phyloP scores from a whole-genome alignment of 92 coral and sea anemone species.

The Diadumene lineata region DNA sequence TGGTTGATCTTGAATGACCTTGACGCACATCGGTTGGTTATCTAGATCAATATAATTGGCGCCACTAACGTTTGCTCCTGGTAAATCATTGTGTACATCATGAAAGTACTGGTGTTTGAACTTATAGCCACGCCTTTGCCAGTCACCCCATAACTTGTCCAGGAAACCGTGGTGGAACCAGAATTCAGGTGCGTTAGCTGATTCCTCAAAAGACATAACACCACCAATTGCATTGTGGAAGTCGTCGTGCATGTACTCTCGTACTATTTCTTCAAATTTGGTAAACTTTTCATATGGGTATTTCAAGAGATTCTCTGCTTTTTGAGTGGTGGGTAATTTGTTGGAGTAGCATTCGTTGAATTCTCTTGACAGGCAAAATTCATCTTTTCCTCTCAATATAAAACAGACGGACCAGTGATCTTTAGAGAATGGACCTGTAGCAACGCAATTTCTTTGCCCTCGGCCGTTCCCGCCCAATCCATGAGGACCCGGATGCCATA shows the following conservation, averaged over 20 bases:
- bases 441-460: slow-evolving; percentile 46
- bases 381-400: slow-evolving; percentile 16
- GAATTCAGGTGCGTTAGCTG: slow-evolving; percentile 86
- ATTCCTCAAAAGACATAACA: slow-evolving; percentile 64
- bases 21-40: slow-evolving; percentile 67
- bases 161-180: slow-evolving; percentile 90
- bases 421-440: slow-evolving; percentile 67
- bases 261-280: slow-evolving; percentile 52
- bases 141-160: slow-evolving; percentile 95
- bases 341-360: slow-evolving; percentile 36
- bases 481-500: slow-evolving; percentile 79
- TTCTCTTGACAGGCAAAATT: slow-evolving; percentile 47
- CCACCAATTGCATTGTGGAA: slow-evolving; percentile 88
- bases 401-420: slow-evolving; percentile 57
- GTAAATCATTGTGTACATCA: slow-evolving; percentile 35
- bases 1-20: slow-evolving; percentile 53
- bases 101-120: slow-evolving; percentile 50
- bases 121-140: slow-evolving; percentile 78
- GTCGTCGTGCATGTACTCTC: slow-evolving; percentile 65
- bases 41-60: slow-evolving; percentile 45
- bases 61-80: slow-evolving; percentile 50
- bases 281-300: slow-evolving; percentile 45
- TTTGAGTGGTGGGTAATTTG: slow-evolving; percentile 18
- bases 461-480: slow-evolving; percentile 88
- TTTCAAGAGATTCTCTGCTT: slow-evolving; percentile 33